Evolutionary conservation across 2,113 vertebrate genomes (phyloP).

Genomic region (Heterocephalus glaber): DNA sequence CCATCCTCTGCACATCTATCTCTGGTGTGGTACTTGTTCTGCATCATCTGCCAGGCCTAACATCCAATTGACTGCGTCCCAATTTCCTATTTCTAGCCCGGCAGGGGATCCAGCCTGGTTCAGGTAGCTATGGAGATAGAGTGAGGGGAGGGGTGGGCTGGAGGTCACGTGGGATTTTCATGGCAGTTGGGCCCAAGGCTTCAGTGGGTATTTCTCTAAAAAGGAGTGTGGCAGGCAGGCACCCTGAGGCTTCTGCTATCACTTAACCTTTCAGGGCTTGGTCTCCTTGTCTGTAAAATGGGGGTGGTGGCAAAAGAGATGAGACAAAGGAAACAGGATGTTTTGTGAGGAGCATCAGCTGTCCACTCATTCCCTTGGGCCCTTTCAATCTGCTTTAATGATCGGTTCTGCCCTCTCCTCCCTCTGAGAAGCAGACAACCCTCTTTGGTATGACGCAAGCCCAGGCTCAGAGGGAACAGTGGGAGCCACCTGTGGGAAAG

Average conservation of each 20-base stretch:
- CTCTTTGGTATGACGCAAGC: not conserved
- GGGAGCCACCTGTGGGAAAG: not conserved
- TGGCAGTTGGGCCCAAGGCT: not conserved
- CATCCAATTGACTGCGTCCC: not conserved
- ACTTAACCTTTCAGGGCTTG: not conserved
- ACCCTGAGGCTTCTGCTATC: not conserved
- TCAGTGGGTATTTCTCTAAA: not conserved
- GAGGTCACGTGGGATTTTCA: not conserved
- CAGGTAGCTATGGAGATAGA: not conserved
- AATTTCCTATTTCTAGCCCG: not conserved
- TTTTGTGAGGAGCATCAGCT: not conserved
- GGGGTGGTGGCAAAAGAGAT: not conserved
- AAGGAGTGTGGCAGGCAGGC: not conserved
- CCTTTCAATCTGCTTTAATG: not conserved
- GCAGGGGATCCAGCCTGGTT: not conserved
- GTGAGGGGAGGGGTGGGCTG: too few relatives aligned
- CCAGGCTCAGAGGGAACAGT: not conserved
- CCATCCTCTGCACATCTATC: not conserved
- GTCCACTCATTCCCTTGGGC: fast-evolving
- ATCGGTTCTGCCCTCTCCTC: not conserved
- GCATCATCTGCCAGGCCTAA: not conserved
- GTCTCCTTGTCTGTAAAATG: not conserved
- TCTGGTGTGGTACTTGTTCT: not conserved
- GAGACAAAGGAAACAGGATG: not conserved
- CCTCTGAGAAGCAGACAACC: not conserved